phyloP scores from a whole-genome alignment of 2,113 vertebrate species.

The Varanus salvator region DNA sequence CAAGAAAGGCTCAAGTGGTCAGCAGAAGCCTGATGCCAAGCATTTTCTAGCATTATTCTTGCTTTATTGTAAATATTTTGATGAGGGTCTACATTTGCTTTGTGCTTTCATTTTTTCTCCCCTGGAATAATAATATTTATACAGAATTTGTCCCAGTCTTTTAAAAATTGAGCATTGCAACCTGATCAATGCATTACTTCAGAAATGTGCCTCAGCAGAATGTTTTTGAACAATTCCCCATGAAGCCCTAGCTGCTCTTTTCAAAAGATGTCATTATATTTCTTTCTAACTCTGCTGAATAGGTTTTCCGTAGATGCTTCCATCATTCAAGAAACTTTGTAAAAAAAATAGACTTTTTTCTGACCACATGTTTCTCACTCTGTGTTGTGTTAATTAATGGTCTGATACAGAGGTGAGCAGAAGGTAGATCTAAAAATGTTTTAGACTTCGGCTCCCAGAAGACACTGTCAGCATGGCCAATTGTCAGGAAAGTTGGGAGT shows the following conservation, averaged over 20 bases:
- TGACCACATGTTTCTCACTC: neutral
- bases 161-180: slow-evolving; percentile 1
- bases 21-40: neutral
- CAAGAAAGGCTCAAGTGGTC: neutral
- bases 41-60: neutral
- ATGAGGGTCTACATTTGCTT: neutral
- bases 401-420: neutral
- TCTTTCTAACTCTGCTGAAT: slow-evolving; percentile 33
- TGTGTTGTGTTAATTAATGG: neutral
- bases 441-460: too few species aligned
- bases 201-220: neutral
- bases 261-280: slow-evolving; percentile 25
- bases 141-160: neutral
- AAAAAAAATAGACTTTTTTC: neutral
- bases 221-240: neutral
- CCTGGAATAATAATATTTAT: neutral
- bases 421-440: too few species aligned
- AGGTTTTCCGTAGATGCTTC: slow-evolving; percentile 26
- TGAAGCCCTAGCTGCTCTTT: slow-evolving; percentile 10
- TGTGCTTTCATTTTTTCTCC: neutral
- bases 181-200: slow-evolving; percentile 3
- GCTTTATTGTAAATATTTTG: neutral
- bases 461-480: too few species aligned
- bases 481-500: too few species aligned
- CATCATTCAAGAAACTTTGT: slow-evolving; percentile 16